Evolutionary conservation across 2,888 invertebrate genomes (phyloP).

Genomic region (Harpalus rufipes): DNA sequence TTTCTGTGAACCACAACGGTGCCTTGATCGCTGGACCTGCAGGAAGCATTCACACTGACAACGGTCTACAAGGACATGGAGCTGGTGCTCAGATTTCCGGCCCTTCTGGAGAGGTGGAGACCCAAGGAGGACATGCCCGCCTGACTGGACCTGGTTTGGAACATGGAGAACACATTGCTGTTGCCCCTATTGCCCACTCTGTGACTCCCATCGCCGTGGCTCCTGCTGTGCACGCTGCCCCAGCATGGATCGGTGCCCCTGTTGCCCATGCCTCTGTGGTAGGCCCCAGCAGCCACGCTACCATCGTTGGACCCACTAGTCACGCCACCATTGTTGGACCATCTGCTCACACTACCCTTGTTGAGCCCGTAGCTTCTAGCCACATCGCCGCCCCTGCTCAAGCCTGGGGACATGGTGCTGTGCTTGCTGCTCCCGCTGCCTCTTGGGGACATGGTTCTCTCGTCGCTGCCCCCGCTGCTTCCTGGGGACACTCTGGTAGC

Average conservation of each 20-base stretch:
- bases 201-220: background rate
- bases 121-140: constrained; percentile 69
- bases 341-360: constrained; percentile 24
- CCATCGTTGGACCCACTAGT: constrained; percentile 1
- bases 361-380: background rate
- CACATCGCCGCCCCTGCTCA: background rate
- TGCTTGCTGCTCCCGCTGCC: background rate
- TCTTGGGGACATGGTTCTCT: background rate
- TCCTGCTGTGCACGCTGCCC: background rate
- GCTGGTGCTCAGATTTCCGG: constrained; percentile 72
- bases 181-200: background rate
- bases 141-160: constrained; percentile 13
- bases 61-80: constrained; percentile 22
- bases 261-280: background rate
- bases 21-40: constrained; percentile 13
- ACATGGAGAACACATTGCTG: background rate
- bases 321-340: constrained; percentile 24
- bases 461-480: constrained; percentile 3
- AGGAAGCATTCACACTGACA: constrained; percentile 17
- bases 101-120: constrained; percentile 71
- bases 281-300: constrained; percentile 10
- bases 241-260: background rate
- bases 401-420: background rate
- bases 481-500: constrained; percentile 9
- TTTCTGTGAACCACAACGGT: constrained; percentile 68